Base-by-base conservation (phyloP, 2,113 vertebrate genomes). In the Porphyrio hochstetteri region DNA sequence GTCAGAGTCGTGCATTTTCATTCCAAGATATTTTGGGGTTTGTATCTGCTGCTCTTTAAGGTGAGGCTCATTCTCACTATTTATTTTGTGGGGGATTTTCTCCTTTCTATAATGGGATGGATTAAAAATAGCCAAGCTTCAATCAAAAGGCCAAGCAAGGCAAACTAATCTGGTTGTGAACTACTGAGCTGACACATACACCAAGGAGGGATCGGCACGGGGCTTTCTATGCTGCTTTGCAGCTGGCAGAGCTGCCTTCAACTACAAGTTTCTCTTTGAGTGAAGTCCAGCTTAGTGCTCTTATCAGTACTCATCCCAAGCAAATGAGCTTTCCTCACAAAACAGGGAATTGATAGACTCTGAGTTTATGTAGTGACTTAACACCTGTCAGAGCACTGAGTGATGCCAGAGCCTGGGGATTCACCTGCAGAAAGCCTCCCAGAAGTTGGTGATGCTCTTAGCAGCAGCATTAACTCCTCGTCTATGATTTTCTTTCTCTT, bases 71-170 rank as follows among this genome's bases (percentile, higher is more conserved):
- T 75, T 40, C 65, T 50, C 44, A 6, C 10, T 7, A 4, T 96
- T 92, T 48, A 27, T 88, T 83, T 82, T 90, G 16, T 42, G 18
- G 53, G 52, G 61, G 67, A 56, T 90, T 95, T 82, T 64, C 52
- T 63, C 27, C 48, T 96, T 65, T 86, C 56, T 86, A 1, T 24
- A 67, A 70, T 0, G 3, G 35, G 82, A 4, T 77, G 38, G 35
- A 80, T 86, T 93, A 92, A 95, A 94, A 95, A 91, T 61, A 87
- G 29, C 87, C 72, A 55, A n/a, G 82, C 67, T 88, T 79, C 46
- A 74, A 65, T 70, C 82, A 82, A 67, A 70, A 63, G 80, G 79
- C 80, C 64, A 24, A 65, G 74, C 61, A 63, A 68, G 78, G 86
- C 78, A 35, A 50, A 75, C 16, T 72, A 40, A 96, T 68, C 81